Conservation (phyloP, 2,113 vertebrate species). For the Sclerurus mexicanus region DNA sequence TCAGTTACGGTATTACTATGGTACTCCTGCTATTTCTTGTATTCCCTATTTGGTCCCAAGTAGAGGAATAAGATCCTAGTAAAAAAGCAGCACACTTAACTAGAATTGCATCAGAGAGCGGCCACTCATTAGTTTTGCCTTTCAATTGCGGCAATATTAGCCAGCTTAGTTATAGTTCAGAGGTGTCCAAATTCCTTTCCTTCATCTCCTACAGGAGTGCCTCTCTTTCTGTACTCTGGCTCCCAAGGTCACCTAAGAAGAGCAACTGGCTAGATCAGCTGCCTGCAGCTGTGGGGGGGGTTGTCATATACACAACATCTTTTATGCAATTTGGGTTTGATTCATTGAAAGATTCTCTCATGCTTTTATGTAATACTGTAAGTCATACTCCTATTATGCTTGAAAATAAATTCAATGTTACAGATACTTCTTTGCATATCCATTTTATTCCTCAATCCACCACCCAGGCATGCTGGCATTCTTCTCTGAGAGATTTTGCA, state of each 20-base stretch:
- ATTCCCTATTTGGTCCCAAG: background rate
- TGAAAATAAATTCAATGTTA: constrained; percentile 19
- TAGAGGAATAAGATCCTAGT: background rate
- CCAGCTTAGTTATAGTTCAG: background rate
- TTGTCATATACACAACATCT: background rate
- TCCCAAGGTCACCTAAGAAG: background rate
- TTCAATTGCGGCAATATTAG: background rate
- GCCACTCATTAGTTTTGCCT: background rate
- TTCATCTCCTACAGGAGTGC: background rate
- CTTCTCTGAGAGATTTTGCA: background rate
- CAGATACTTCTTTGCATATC: background rate
- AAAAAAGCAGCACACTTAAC: background rate
- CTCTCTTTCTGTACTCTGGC: background rate
- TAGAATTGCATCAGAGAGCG: background rate
- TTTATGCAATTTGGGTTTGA: background rate
- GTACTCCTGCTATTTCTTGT: background rate
- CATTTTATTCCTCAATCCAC: background rate
- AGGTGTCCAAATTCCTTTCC: background rate
- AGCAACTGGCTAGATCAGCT: background rate
- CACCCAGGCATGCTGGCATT: background rate
- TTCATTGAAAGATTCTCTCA: background rate
- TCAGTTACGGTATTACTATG: background rate
- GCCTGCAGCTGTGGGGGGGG: background rate
- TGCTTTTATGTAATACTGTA: background rate
- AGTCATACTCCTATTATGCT: background rate